Percentiles rank a stretch among this genome's conserved stretches.
phyloP scores from a whole-genome alignment of 2,797 vertebrate genomes.

The Sebastes hopkinsi region DNA sequence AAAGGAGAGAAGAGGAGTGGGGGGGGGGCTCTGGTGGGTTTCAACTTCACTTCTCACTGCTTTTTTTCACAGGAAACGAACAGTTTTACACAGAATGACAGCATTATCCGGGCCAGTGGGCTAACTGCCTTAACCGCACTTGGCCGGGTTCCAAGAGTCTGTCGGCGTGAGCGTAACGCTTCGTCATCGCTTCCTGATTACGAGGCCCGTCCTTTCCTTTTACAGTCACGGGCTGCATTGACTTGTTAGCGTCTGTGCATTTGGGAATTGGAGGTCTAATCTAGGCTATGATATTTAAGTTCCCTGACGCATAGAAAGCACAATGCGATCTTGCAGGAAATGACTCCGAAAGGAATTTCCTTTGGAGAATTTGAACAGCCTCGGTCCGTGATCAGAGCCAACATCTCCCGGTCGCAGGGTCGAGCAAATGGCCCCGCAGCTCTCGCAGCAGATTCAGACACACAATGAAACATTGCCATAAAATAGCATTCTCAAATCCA shows the following conservation, averaged over 20 bases:
- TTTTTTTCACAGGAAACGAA: constrained; percentile 18
- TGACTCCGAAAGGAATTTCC: constrained; percentile 34
- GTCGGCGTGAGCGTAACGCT: constrained; percentile 13
- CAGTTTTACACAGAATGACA: constrained; percentile 7
- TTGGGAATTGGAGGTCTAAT: constrained; percentile 28
- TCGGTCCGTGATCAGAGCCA: neutral
- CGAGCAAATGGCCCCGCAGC: neutral
- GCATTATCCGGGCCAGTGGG: constrained; percentile 9
- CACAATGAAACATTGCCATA: constrained; percentile 20
- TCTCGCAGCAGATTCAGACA: neutral
- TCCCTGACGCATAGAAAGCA: neutral
- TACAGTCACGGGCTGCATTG: constrained; percentile 15
- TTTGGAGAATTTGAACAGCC: neutral
- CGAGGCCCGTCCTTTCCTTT: neutral
- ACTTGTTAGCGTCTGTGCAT: constrained; percentile 10
- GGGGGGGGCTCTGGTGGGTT: neutral
- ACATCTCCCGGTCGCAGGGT: neutral
- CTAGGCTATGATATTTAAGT: constrained; percentile 9
- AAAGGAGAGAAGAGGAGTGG: neutral
- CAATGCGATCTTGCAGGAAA: constrained; percentile 5
- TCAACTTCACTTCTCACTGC: neutral
- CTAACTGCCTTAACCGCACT: constrained; percentile 10
- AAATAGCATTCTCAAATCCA: constrained; percentile 36
- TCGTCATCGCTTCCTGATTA: constrained; percentile 47
- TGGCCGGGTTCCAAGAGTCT: constrained; percentile 14